A percentile compares a stretch with the other conserved stretches of the same genome.
These are phyloP conservation scores for Sericinus montela DNA, from an alignment of 2,888 invertebrate species.

Conservation along the genomic window DNA sequence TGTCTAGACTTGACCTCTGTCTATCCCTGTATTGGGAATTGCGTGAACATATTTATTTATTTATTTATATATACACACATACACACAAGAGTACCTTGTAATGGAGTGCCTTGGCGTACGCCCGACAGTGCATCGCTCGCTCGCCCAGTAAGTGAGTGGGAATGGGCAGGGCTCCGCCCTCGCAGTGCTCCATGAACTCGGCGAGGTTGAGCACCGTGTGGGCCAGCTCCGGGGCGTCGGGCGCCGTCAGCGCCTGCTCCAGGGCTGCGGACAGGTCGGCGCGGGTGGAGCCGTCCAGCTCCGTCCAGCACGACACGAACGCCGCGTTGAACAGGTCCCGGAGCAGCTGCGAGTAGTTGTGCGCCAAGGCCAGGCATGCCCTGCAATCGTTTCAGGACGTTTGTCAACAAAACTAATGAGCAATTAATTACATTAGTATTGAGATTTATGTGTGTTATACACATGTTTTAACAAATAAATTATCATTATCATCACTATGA, in stretches of 20 bases:
- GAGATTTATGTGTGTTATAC: too few species aligned
- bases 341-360: constrained; percentile 96
- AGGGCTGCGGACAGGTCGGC: constrained; percentile 91
- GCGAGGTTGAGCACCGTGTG: constrained; percentile 98
- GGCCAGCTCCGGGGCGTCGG: constrained; percentile 96
- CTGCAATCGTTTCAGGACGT: constrained; percentile 47
- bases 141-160: constrained; percentile 93
- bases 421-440: too few species aligned
- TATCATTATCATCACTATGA: too few species aligned
- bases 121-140: constrained; percentile 95
- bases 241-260: constrained; percentile 93
- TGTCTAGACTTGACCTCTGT: too few species aligned
- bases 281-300: constrained; percentile 89
- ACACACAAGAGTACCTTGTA: constrained; percentile 62
- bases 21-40: too few species aligned
- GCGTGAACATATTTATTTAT: too few species aligned
- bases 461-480: too few species aligned
- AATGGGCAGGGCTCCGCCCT: constrained; percentile 95
- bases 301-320: constrained; percentile 99
- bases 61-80: too few species aligned
- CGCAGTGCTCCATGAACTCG: constrained; percentile 99
- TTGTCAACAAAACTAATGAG: too few species aligned
- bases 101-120: constrained; percentile 82
- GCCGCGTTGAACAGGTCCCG: constrained; percentile 98
- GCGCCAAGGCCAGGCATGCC: constrained; percentile 94